Conservation (phyloP, 2,113 vertebrate species). For the Paradisaea rubra region DNA sequence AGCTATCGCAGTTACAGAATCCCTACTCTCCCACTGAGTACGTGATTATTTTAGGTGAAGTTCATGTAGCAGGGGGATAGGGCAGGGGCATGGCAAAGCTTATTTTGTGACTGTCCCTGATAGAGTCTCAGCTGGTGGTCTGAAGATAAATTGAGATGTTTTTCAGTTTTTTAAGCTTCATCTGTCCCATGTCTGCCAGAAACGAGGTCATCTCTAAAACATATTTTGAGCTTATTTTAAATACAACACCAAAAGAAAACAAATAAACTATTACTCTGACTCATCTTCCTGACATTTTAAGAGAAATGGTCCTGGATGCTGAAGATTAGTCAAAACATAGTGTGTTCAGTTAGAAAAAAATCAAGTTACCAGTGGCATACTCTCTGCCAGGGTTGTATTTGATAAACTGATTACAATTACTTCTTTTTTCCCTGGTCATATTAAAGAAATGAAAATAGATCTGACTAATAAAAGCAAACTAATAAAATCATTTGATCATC, state of each 20-base stretch:
- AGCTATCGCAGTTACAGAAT: constrained; percentile 54
- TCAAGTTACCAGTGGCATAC: constrained; percentile 17
- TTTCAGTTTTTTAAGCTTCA: constrained; percentile 17
- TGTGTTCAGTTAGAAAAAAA: constrained; percentile 27
- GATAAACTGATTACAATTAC: constrained; percentile 77
- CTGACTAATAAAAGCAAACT: constrained; percentile 78
- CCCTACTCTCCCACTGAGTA: constrained; percentile 57
- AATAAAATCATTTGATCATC: constrained; percentile 82
- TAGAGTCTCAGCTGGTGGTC: constrained; percentile 44
- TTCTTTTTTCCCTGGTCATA: constrained; percentile 66
- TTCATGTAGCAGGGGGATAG: constrained; percentile 52
- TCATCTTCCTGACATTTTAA: not conserved
- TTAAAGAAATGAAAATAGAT: constrained; percentile 76
- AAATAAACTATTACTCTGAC: not conserved
- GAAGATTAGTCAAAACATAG: constrained; percentile 12
- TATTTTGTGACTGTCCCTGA: constrained; percentile 3
- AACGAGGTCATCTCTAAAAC: not conserved
- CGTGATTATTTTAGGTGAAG: constrained; percentile 69
- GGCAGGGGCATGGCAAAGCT: constrained; percentile 25
- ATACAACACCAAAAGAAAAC: not conserved
- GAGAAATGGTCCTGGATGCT: not conserved
- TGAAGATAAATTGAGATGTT: constrained; percentile 63
- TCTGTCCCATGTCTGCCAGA: constrained; percentile 14
- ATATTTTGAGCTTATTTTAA: constrained; percentile 4
- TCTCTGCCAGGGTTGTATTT: constrained; percentile 48